Conservation (phyloP, 1,140 invertebrate genomes). For the Drosophila kikkawai region DNA sequence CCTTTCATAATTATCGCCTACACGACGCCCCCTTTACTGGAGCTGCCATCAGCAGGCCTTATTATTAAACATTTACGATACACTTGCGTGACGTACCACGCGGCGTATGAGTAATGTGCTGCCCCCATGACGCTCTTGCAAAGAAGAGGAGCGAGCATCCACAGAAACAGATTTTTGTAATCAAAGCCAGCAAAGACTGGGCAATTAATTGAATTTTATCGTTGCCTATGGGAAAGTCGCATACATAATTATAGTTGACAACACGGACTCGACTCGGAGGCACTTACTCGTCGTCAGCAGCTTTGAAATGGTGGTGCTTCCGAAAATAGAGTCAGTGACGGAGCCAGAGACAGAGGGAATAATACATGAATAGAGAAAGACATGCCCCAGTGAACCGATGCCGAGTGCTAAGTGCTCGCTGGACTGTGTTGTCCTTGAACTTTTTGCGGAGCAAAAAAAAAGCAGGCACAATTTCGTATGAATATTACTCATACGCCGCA, state of each 20-base stretch:
- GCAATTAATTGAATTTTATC: slow-evolving; percentile 10
- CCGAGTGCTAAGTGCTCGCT: slow-evolving; percentile 16
- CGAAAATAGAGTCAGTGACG: background rate
- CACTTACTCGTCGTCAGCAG: background rate
- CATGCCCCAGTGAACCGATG: background rate
- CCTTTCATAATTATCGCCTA: slow-evolving; percentile 39
- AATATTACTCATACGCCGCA: slow-evolving; percentile 57
- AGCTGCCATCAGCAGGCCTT: slow-evolving; percentile 46
- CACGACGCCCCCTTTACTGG: slow-evolving; percentile 5
- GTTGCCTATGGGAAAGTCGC: background rate
- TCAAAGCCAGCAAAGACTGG: slow-evolving; percentile 31
- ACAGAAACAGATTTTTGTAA: slow-evolving; percentile 10
- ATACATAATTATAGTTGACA: slow-evolving; percentile 27
- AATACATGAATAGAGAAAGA: slow-evolving; percentile 5
- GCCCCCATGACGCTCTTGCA: background rate
- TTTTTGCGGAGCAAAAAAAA: slow-evolving; percentile 8
- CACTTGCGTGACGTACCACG: slow-evolving; percentile 26
- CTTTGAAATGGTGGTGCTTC: slow-evolving; percentile 4
- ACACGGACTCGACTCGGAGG: background rate
- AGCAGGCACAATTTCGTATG: slow-evolving; percentile 2
- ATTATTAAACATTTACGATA: slow-evolving; percentile 61
- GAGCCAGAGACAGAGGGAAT: background rate
- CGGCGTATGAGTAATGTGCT: slow-evolving; percentile 60
- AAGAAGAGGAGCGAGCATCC: slow-evolving; percentile 1
- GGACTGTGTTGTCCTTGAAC: slow-evolving; percentile 62